Evolutionary conservation across 1,140 invertebrate species (phyloP), one percentile per base, ranked within the genome.

Genomic region (Zeugodacus cucurbitae): DNA sequence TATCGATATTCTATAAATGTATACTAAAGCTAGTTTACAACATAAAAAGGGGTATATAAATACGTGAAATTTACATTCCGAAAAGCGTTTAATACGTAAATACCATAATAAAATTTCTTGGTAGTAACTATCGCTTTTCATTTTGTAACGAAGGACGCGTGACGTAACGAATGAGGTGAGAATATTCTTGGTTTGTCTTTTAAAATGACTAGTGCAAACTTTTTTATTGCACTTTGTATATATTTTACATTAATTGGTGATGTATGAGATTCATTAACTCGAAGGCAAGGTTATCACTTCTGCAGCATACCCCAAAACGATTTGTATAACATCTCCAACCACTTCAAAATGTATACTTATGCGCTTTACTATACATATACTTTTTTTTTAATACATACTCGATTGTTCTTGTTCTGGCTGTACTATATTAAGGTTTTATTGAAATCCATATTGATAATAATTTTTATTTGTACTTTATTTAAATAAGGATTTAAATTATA

Each of bases 1-100:
- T 74, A 82, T 48, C 74, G 74, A 82, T 82, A 82, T 82, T 82
- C 74, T 48, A 44, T 82, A 82, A 82, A 82, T 82, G 74, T 82
- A 82, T 82, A 82, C 74, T 41, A 82, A 74, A 82, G 22, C 74
- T 54, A 48, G 74, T 48, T 78, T 78, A 48, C 37, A 78, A 32
- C 10, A 78, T 78, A 44, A 74, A 62, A 74, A 74, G 70, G 70
- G 70, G 37, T 74, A 74, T 74, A 41, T 20, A 41, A 82, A 82
- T 7, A 48, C 74, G 37, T 14, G 74, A 74, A 74, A 41, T 74
- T 74, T 74, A 74, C 70, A 74, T 74, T 74, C 70, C 34, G 10
- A 74, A 74, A 74, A 7, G 70, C 70, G 70, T 41, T 74, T 48
- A 82, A 82, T 48, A 48, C 74, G 74, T 48, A 48, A 3, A 82